These are phyloP conservation scores for Stichodactyla helianthus DNA, from an alignment of 64 coral and sea anemone genomes.

Conservation along the genomic window DNA sequence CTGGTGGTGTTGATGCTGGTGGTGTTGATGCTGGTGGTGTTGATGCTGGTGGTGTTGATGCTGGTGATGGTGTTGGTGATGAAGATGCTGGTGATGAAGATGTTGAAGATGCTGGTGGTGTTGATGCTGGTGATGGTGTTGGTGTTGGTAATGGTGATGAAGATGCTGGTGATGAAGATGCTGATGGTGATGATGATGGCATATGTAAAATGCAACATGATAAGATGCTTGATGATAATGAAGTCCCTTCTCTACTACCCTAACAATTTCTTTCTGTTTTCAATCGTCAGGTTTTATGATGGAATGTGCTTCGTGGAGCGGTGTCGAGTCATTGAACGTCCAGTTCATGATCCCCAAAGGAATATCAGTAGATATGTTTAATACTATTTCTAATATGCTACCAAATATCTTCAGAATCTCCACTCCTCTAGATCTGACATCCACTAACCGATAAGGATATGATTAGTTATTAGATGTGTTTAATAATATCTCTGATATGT, in stretches of 20 bases:
- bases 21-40: too few relatives aligned
- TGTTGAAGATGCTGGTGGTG: too few relatives aligned
- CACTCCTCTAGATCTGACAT: conserved; percentile 75
- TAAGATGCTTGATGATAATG: background rate
- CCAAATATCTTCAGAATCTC: conserved; percentile 91
- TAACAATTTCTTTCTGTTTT: background rate
- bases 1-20: too few relatives aligned
- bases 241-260: background rate
- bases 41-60: too few relatives aligned
- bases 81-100: too few relatives aligned
- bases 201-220: background rate
- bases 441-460: conserved; percentile 7
- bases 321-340: conserved; percentile 83
- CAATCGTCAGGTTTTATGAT: conserved; percentile 80
- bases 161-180: too few relatives aligned
- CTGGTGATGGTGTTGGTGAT: too few relatives aligned
- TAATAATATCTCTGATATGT: background rate
- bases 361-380: conserved; percentile 96
- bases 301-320: conserved; percentile 93
- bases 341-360: conserved; percentile 97
- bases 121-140: background rate
- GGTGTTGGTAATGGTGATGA: too few relatives aligned
- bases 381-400: conserved; percentile 68
- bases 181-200: background rate
- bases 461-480: background rate